A percentile compares a stretch with the other conserved stretches of the same genome.
phyloP scores from a whole-genome alignment of 1,140 invertebrate genomes.

The Drosophila saltans region DNA sequence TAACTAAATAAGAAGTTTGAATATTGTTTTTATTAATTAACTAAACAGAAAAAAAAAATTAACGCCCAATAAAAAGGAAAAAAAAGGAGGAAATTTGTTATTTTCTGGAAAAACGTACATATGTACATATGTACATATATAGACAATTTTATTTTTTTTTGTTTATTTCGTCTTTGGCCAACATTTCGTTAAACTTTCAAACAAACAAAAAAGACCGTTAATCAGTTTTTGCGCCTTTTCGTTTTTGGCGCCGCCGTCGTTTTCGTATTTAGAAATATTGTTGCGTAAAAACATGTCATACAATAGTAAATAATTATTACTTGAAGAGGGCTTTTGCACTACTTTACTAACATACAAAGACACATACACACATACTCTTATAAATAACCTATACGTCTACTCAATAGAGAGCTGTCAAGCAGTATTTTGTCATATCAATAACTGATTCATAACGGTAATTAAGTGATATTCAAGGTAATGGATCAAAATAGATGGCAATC shows the following conservation, averaged over 20 bases:
- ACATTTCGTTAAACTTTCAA: not conserved
- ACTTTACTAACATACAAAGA: constrained; percentile 3
- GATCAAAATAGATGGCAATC: not conserved
- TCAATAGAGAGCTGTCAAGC: not conserved
- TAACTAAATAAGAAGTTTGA: no score
- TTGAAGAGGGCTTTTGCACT: not conserved
- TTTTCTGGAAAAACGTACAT: no score
- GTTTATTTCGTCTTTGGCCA: no score
- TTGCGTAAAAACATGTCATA: constrained; percentile 1
- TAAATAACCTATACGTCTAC: no score
- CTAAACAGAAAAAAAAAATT: no score
- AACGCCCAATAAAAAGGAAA: no score
- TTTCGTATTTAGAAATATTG: not conserved
- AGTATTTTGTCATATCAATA: constrained; percentile 1
- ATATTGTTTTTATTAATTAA: no score
- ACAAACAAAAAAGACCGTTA: not conserved
- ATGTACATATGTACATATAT: no score
- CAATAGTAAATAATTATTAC: constrained; percentile 10
- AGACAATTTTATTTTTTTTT: no score
- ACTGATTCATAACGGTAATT: constrained; percentile 13
- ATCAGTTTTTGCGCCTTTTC: not conserved
- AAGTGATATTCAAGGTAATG: constrained; percentile 2
- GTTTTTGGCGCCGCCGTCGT: not conserved
- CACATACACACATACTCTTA: not conserved
- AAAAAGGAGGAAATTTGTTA: no score